phyloP scores from a whole-genome alignment of 2,113 vertebrate species.

The Labrus mixtus region DNA sequence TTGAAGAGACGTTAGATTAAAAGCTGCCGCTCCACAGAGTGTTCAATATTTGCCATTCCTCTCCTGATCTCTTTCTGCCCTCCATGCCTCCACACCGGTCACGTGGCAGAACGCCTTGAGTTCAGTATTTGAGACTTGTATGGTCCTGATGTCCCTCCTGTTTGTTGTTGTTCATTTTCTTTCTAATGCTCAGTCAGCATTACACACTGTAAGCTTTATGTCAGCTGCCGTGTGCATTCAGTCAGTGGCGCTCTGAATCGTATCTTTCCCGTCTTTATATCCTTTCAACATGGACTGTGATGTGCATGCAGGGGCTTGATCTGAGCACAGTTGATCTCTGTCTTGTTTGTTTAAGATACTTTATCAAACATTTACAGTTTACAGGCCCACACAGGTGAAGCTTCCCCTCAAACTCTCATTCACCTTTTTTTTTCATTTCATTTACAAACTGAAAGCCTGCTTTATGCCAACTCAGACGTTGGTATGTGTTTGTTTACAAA shows the following conservation, averaged over 20 bases:
- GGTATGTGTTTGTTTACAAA: not conserved
- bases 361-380: not conserved
- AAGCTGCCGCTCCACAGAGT: too few relatives aligned
- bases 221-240: not conserved
- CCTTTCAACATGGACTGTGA: not conserved
- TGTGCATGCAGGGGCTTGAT: conserved; percentile 7
- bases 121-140: too few relatives aligned
- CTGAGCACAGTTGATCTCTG: conserved; percentile 2
- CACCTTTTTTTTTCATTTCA: not conserved
- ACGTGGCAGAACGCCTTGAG: too few relatives aligned
- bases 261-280: not conserved
- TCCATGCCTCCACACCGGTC: too few relatives aligned
- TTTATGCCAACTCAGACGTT: not conserved
- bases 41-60: too few relatives aligned
- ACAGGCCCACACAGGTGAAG: not conserved
- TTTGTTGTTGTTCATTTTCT: too few relatives aligned
- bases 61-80: too few relatives aligned
- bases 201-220: too few relatives aligned
- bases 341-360: conserved; percentile 7
- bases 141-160: too few relatives aligned
- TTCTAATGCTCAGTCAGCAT: too few relatives aligned
- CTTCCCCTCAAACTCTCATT: not conserved
- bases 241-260: not conserved
- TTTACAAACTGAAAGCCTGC: not conserved
- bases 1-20: too few relatives aligned